Evolutionary conservation across 2,797 vertebrate species (phyloP).

Genomic region (Aselliscus stoliczkanus): DNA sequence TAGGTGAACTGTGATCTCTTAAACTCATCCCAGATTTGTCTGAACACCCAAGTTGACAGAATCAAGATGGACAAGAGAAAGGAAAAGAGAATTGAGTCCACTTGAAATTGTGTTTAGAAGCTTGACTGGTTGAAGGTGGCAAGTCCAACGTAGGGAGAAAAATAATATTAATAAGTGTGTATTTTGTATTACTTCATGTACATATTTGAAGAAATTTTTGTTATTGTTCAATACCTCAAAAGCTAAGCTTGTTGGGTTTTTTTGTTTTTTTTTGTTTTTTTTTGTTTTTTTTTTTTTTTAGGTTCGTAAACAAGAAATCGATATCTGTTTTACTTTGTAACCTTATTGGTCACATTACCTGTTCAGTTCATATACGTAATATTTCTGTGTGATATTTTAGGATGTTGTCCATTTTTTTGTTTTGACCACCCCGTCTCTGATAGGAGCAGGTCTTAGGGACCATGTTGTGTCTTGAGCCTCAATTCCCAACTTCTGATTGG

Average conservation of each 20-base stretch:
- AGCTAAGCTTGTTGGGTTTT: too few relatives aligned
- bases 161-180: background rate
- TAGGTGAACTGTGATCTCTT: background rate
- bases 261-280: too few relatives aligned
- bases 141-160: background rate
- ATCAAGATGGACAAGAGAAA: background rate
- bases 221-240: background rate
- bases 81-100: background rate
- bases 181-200: background rate
- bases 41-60: background rate
- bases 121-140: background rate
- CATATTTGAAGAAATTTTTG: background rate
- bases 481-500: background rate
- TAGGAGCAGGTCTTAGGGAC: background rate
- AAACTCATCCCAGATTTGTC: background rate
- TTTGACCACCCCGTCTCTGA: background rate
- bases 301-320: background rate
- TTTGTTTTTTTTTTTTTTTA: too few relatives aligned
- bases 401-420: background rate
- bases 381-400: background rate
- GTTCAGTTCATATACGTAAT: background rate
- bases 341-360: background rate
- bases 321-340: background rate
- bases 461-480: background rate
- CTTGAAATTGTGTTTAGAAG: background rate